These are phyloP conservation scores for Dysdera silvatica DNA, from an alignment of 1,140 invertebrate species.

Conservation along the genomic window DNA sequence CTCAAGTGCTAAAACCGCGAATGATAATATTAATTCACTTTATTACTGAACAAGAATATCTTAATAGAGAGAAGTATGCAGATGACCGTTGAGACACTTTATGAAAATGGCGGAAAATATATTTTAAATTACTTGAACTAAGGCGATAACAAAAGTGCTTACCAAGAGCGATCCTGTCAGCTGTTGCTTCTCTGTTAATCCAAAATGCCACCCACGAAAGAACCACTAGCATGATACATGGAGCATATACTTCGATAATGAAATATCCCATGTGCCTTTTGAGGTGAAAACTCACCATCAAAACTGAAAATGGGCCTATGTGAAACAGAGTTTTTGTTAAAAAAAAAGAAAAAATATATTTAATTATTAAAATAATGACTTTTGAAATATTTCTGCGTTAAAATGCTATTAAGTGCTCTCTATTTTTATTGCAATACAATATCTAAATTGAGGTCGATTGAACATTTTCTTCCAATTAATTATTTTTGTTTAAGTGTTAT, in stretches of 20 bases:
- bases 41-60: too few relatives aligned
- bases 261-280: slow-evolving; percentile 51
- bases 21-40: too few relatives aligned
- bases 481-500: too few relatives aligned
- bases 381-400: neutral
- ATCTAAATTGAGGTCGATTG: too few relatives aligned
- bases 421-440: neutral
- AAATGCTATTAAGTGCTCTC: too few relatives aligned
- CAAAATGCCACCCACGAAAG: slow-evolving; percentile 95
- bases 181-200: slow-evolving; percentile 90
- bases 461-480: too few relatives aligned
- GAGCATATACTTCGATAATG: slow-evolving; percentile 54
- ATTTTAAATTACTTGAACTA: too few relatives aligned
- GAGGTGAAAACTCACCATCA: slow-evolving; percentile 49
- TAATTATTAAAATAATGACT: too few relatives aligned
- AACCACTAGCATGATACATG: slow-evolving; percentile 87
- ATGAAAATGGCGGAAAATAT: too few relatives aligned
- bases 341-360: neutral
- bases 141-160: slow-evolving; percentile 41
- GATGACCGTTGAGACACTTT: too few relatives aligned
- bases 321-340: slow-evolving; percentile 4
- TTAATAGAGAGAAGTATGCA: too few relatives aligned
- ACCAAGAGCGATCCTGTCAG: slow-evolving; percentile 75
- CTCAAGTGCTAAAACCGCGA: too few relatives aligned
- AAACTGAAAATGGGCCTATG: slow-evolving; percentile 42